phyloP scores from a whole-genome alignment of 2,797 vertebrate species.

The Nannoperca obscura region DNA sequence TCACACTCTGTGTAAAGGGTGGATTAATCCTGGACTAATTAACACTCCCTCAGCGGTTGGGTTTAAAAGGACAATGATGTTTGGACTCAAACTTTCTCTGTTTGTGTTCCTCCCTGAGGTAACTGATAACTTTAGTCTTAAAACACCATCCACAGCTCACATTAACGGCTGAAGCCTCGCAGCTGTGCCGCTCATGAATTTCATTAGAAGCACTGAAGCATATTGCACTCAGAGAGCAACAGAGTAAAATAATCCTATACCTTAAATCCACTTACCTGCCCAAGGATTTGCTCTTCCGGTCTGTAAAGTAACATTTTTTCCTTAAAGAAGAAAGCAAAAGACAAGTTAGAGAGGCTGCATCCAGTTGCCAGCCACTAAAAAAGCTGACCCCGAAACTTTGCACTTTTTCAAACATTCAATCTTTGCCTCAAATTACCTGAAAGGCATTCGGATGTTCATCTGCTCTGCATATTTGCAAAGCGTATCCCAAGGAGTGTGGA shows the following conservation, averaged over 20 bases:
- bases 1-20: not conserved
- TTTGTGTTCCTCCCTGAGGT: constrained; percentile 9
- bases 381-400: not conserved
- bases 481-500: constrained; percentile 96
- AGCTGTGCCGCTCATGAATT: constrained; percentile 17
- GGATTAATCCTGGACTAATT: constrained; percentile 24
- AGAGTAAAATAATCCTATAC: constrained; percentile 18
- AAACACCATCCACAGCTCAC: constrained; percentile 17
- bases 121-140: constrained; percentile 33
- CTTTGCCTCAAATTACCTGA: constrained; percentile 87
- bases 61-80: not conserved
- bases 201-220: constrained; percentile 33
- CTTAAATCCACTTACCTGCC: constrained; percentile 87
- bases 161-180: not conserved
- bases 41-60: not conserved
- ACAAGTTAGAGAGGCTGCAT: constrained; percentile 33
- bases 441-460: constrained; percentile 99
- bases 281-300: constrained; percentile 94
- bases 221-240: constrained; percentile 6
- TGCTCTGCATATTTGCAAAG: constrained; percentile 98
- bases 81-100: constrained; percentile 15
- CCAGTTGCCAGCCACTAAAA: not conserved
- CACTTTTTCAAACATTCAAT: not conserved
- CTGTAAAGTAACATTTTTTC: constrained; percentile 98
- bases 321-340: constrained; percentile 87